Base-by-base conservation (phyloP, 2,888 invertebrate species). In the Lycophotia porphyrea region DNA sequence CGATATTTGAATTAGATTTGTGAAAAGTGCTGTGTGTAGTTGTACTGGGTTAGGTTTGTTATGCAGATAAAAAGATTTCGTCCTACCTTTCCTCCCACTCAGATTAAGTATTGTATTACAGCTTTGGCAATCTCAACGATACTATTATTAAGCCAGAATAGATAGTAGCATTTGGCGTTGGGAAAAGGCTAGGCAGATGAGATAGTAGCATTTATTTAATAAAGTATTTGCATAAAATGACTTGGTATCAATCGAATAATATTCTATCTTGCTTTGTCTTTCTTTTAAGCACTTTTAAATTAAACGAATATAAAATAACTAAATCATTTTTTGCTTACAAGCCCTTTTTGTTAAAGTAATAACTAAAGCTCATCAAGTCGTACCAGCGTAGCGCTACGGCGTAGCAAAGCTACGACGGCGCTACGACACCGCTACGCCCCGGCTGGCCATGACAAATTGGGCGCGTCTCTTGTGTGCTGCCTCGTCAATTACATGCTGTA, bases 401-500 rank as follows among this genome's bases (percentile, higher is more conserved):
- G 86, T 85, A 87, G 85, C 82, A 78, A 76, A 76, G 68, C 84
- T 87, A 84, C 89, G 81, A 84, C 81, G 78, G 64, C 63, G 67
- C 84, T 87, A 84, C 89, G 82, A 84, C 84, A 80, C 71, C 67
- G 76, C 85, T 87, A 84, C 87, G 86, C 69, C 82, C 83, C 85
- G 88, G 83, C 87, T 86, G 88, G 89, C 87, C 91, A 90, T 93
- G 93, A 94, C 92, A 93, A 93, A 93, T 93, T 92, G 91, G 88
- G 82, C 88, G 86, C 90, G 91, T 92, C 91, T 92, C 91, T 75
- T 75, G 88, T 91, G 89, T 89, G 90, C 89, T 81, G 86, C 92
- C 90, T 88, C 91, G 93, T 92, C 94, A 93, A 94, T 93, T 93
- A 93, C 91, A 88, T 81, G 86, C 86, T 90, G 89, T 91, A 93